phyloP scores from a whole-genome alignment of 2,113 vertebrate genomes.

The Caranx ignobilis region DNA sequence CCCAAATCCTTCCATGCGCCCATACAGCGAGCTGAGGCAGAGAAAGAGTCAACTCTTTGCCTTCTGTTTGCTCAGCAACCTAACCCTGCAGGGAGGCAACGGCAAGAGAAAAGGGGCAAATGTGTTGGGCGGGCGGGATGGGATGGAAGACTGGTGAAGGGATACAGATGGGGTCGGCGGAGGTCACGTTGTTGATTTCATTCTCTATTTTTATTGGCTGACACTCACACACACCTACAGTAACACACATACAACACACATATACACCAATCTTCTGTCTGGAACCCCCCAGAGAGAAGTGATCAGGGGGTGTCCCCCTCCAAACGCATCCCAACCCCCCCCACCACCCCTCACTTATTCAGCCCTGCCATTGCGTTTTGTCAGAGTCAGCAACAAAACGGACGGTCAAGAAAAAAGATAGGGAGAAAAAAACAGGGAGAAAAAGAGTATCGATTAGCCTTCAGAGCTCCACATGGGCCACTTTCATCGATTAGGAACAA shows the following conservation, averaged over 20 bases:
- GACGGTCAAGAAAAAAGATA: conserved; percentile 78
- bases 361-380: conserved; percentile 75
- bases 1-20: conserved; percentile 76
- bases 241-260: conserved; percentile 46
- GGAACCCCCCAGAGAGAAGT: conserved; percentile 59
- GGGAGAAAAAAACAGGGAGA: conserved; percentile 23
- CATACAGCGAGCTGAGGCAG: conserved; percentile 65
- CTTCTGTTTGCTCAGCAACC: conserved; percentile 80
- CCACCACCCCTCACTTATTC: conserved; percentile 56
- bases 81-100: conserved; percentile 55
- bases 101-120: conserved; percentile 55
- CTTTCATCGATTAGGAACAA: conserved; percentile 84
- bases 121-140: conserved; percentile 61
- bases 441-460: conserved; percentile 87
- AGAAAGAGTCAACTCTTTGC: conserved; percentile 71
- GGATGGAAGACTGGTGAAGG: conserved; percentile 57
- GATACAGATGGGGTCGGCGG: conserved; percentile 71
- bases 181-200: conserved; percentile 68
- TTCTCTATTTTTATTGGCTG: conserved; percentile 45
- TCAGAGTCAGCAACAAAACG: conserved; percentile 88
- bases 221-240: conserved; percentile 28
- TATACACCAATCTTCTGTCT: conserved; percentile 49
- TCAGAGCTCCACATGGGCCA: conserved; percentile 85
- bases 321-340: conserved; percentile 27
- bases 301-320: conserved; percentile 71